phyloP scores from a whole-genome alignment of 2,888 invertebrate species.

The Drosophila siamana region DNA sequence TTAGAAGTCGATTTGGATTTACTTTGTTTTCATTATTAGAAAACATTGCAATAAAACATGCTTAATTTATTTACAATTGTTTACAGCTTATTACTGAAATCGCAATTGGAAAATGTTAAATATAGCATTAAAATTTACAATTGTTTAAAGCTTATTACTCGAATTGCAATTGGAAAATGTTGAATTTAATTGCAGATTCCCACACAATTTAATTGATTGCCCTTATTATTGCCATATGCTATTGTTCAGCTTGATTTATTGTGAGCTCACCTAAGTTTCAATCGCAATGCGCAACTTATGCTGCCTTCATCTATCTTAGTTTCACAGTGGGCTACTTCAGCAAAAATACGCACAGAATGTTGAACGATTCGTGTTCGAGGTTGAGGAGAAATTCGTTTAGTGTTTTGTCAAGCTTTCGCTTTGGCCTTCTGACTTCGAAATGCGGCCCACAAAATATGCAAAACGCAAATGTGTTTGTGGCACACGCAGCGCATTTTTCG shows the following conservation, averaged over 20 bases:
- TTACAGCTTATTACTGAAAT: too few relatives aligned
- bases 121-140: too few relatives aligned
- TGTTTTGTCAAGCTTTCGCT: slow-evolving; percentile 19
- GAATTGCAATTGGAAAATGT: too few relatives aligned
- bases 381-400: slow-evolving; percentile 40
- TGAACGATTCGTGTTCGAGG: neutral
- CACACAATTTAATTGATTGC: neutral
- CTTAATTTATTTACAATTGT: neutral
- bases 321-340: neutral
- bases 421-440: slow-evolving; percentile 27
- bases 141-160: too few relatives aligned
- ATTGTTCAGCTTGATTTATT: neutral
- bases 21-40: neutral
- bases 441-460: slow-evolving; percentile 45
- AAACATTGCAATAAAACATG: neutral
- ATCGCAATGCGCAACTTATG: neutral
- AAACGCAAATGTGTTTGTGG: slow-evolving; percentile 23
- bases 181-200: neutral
- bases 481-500: slow-evolving; percentile 23
- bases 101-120: too few relatives aligned
- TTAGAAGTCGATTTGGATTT: neutral
- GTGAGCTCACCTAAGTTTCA: neutral
- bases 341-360: neutral
- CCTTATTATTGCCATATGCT: neutral
- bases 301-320: neutral